Percentiles rank a stretch among this genome's conserved stretches.
These are phyloP conservation scores for Cydia amplana DNA, from an alignment of 1,140 invertebrate species.

Conservation along the genomic window DNA sequence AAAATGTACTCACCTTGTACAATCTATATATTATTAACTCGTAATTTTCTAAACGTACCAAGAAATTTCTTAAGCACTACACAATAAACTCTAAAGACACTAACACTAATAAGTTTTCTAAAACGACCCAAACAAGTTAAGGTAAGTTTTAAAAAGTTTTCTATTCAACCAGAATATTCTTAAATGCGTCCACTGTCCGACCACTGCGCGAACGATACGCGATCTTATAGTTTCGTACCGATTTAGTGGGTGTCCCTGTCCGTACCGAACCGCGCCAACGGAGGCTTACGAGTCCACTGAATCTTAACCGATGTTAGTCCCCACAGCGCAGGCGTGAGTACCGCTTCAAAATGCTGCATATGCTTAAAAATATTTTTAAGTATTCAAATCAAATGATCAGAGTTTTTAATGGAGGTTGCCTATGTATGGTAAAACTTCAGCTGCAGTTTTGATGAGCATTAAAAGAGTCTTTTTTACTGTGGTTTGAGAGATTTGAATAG, in stretches of 20 bases:
- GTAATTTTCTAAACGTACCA: background rate
- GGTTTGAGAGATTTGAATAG: background rate
- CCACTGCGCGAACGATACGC: background rate
- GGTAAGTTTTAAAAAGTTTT: background rate
- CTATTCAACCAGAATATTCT: background rate
- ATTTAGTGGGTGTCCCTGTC: background rate
- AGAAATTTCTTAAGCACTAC: background rate
- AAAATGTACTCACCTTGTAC: background rate
- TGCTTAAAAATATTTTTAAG: slow-evolving; percentile 2
- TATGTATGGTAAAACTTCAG: background rate
- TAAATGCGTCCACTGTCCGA: background rate
- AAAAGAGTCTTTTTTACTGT: background rate
- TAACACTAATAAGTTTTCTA: slow-evolving; percentile 4
- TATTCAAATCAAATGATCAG: slow-evolving; percentile 17
- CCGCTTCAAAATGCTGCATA: slow-evolving; percentile 30
- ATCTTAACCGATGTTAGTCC: slow-evolving; percentile 1
- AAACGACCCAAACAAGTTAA: background rate
- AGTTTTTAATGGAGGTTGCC: background rate
- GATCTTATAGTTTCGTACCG: slow-evolving; percentile 3
- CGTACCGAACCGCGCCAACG: slow-evolving; percentile 2
- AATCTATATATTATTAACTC: background rate
- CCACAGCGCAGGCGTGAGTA: background rate
- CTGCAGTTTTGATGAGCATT: background rate
- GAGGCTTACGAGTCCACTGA: slow-evolving; percentile 1
- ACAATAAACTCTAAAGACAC: background rate